Percentiles rank a stretch among this genome's conserved stretches.
These are phyloP conservation scores for Botrylloides violaceus DNA, from an alignment of 23 tunicate genomes.

Conservation along the genomic window DNA sequence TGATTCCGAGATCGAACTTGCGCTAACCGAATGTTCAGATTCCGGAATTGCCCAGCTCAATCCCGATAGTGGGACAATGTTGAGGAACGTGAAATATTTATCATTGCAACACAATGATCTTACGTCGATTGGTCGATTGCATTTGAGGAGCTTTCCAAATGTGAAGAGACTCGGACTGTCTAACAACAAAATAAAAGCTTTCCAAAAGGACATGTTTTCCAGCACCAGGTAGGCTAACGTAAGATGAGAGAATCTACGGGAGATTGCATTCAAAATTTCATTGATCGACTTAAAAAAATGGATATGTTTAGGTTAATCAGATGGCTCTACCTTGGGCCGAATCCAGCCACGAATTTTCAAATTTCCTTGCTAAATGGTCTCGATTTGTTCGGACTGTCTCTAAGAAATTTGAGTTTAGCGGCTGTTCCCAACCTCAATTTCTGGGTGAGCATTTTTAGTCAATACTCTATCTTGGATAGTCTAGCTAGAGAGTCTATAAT, in stretches of 20 bases:
- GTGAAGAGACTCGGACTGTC: conserved; percentile 28
- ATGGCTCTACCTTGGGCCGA: conserved; percentile 52
- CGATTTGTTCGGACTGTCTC: conserved; percentile 23
- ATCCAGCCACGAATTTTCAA: conserved; percentile 43
- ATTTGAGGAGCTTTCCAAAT: conserved; percentile 45
- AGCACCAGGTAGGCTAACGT: conserved; percentile 32
- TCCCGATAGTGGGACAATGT: background rate
- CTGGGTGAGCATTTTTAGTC: background rate
- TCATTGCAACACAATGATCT: conserved; percentile 29
- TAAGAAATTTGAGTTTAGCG: conserved; percentile 54
- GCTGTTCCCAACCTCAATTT: conserved; percentile 17
- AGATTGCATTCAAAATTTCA: no score
- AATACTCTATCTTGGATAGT: no score
- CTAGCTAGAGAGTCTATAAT: no score
- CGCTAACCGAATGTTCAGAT: no score
- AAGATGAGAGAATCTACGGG: background rate
- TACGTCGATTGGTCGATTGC: conserved; percentile 20
- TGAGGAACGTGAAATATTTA: background rate
- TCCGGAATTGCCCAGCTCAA: no score
- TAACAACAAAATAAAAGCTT: conserved; percentile 29
- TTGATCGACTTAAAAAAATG: no score
- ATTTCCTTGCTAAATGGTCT: conserved; percentile 28
- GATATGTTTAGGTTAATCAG: background rate
- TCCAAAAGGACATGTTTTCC: conserved; percentile 33
- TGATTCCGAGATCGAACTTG: no score